A percentile compares a stretch with the other conserved stretches of the same genome.
Conservation (phyloP, 2,888 invertebrate genomes). For the Tetranychus truncatus region DNA sequence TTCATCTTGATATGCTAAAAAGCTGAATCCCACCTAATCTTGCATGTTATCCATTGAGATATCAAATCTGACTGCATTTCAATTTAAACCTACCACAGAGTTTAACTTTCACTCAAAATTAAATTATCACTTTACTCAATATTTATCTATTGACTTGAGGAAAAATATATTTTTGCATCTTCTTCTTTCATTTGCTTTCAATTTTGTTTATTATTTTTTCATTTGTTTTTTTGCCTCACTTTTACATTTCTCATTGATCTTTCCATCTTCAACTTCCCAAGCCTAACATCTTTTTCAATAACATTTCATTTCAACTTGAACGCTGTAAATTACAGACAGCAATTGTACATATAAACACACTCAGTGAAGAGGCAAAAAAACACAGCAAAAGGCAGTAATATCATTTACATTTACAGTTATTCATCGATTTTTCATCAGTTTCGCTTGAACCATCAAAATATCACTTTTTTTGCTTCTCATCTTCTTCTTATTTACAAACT, state of each 20-base stretch:
- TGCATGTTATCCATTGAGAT: not conserved
- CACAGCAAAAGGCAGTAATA: no score
- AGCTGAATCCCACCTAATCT: not conserved
- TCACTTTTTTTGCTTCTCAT: not conserved
- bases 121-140: not conserved
- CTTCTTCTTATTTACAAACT: not conserved
- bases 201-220: not conserved
- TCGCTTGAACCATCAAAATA: not conserved
- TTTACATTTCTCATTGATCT: not conserved
- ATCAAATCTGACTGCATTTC: not conserved
- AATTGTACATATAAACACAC: no score
- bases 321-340: no score
- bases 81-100: not conserved
- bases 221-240: not conserved
- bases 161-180: not conserved
- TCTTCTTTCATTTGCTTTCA: not conserved
- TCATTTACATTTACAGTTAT: not conserved
- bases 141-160: not conserved
- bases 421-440: not conserved
- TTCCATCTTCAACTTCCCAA: no score
- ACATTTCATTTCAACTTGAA: no score
- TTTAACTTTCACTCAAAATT: not conserved
- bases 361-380: no score
- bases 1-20: not conserved
- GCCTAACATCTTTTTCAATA: no score